Evolutionary conservation across 2,797 vertebrate species (phyloP), one percentile per base, ranked within the genome.

Genomic region (Telmatherina bonti): DNA sequence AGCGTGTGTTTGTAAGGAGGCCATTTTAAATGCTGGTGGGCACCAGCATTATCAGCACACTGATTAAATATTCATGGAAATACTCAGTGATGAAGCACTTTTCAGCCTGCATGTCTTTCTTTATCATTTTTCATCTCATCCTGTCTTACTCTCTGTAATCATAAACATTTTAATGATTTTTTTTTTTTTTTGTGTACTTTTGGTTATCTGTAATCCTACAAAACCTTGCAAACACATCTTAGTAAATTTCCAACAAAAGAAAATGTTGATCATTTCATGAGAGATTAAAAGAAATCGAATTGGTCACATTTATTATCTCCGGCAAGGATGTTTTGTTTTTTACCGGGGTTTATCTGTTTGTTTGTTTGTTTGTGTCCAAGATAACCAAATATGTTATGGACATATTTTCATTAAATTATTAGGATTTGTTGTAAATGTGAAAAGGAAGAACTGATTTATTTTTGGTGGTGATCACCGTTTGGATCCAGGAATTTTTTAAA

Each of bases 61-160:
- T 87, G 43, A 85, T 92, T 26, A 82, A 88, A 86, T 87, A 89
- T 90, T 86, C 84, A 91, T 86, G 57, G 70, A 12, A 64, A 73
- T 73, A 83, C 68, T 75, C 67, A 58, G 65, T 61, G 71, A 89
- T 87, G 57, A 83, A 73, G 82, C 65, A 85, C 75, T 78, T 69
- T 81, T 86, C 22, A 71, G 43, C 62, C 79, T 78, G 70, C 43
- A 55, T 45, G 41, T 31, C 35, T 27, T 73, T 36, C 13, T 27
- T 41, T 59, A 27, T 66, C 20, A 27, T 64, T 56, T 22, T 24
- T 69, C 64, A 62, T 57, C 57, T 64, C 26, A 47, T 51, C 22
- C 26, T 67, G 30, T 27, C n/a, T 7, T 43, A 20, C 6, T 18
- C 18, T 43, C 47, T 75, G 26, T 62, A 73, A 61, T 27, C 12